Evolutionary conservation across 1,140 invertebrate species (phyloP).

Genomic region (Anthonomus grandis): DNA sequence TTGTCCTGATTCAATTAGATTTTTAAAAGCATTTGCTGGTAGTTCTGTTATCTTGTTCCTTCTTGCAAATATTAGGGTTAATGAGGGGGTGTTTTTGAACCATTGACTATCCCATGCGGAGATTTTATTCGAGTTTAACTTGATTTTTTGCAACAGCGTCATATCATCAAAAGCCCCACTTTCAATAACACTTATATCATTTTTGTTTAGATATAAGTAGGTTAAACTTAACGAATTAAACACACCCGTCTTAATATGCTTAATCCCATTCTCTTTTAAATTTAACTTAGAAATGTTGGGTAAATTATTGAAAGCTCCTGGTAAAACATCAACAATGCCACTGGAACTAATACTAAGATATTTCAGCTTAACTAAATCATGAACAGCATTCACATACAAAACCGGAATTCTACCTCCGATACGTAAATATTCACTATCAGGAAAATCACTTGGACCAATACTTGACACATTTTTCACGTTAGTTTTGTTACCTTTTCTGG

Average conservation of each 20-base stretch:
- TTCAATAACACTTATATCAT: slow-evolving; percentile 38
- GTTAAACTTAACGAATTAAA: slow-evolving; percentile 40
- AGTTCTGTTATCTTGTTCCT: slow-evolving; percentile 36
- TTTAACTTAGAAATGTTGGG: slow-evolving; percentile 33
- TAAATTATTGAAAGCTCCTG: slow-evolving; percentile 40
- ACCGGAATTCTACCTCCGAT: slow-evolving; percentile 26
- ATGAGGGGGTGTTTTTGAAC: slow-evolving; percentile 39
- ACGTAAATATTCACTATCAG: slow-evolving; percentile 15
- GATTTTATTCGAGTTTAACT: slow-evolving; percentile 39
- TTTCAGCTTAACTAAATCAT: slow-evolving; percentile 33
- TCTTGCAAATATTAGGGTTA: slow-evolving; percentile 32
- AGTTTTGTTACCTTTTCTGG: slow-evolving; percentile 13
- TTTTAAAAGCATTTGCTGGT: slow-evolving; percentile 35
- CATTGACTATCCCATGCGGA: slow-evolving; percentile 37
- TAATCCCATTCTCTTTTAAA: slow-evolving; percentile 37
- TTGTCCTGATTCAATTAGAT: slow-evolving; percentile 30
- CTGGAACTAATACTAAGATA: slow-evolving; percentile 31
- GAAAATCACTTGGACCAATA: slow-evolving; percentile 12
- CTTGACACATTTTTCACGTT: slow-evolving; percentile 1
- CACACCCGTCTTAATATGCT: slow-evolving; percentile 35
- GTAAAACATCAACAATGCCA: slow-evolving; percentile 32
- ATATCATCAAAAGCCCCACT: slow-evolving; percentile 42
- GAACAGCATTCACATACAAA: slow-evolving; percentile 31
- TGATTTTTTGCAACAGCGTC: slow-evolving; percentile 35
- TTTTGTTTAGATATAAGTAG: slow-evolving; percentile 37